A percentile compares a stretch with the other conserved stretches of the same genome.
Evolutionary conservation across 64 coral and sea anemone genomes (phyloP).

Genomic region (Stylophora pistillata): DNA sequence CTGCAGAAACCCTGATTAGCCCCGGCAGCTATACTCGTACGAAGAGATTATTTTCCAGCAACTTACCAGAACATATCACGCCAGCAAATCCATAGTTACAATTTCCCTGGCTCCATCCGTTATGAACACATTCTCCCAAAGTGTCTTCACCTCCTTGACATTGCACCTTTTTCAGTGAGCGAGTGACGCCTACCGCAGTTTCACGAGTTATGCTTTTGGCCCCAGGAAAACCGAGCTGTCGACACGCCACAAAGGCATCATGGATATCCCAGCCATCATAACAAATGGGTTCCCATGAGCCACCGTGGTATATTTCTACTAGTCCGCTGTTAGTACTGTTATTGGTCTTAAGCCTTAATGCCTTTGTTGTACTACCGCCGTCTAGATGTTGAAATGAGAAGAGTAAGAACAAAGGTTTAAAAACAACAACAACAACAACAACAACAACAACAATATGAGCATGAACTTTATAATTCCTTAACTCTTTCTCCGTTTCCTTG

Average conservation of each 20-base stretch:
- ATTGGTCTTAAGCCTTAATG: neutral
- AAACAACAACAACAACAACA: neutral
- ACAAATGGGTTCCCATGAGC: slow-evolving; percentile 66
- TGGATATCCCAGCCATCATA: slow-evolving; percentile 78
- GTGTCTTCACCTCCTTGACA: slow-evolving; percentile 71
- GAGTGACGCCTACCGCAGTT: neutral
- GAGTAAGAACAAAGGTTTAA: too few species aligned
- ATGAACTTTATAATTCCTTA: too few species aligned
- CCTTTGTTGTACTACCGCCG: slow-evolving; percentile 8
- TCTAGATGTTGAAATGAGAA: neutral
- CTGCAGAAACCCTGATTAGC: too few species aligned
- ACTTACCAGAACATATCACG: slow-evolving; percentile 71
- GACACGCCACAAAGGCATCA: slow-evolving; percentile 79
- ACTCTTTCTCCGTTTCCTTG: too few species aligned
- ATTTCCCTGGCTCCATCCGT: slow-evolving; percentile 28
- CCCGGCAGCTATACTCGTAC: too few species aligned
- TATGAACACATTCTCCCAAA: slow-evolving; percentile 44
- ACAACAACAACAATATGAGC: neutral
- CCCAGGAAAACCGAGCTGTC: slow-evolving; percentile 70
- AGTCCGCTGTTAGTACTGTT: slow-evolving; percentile 41
- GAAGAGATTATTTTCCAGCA: too few species aligned
- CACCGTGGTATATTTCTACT: slow-evolving; percentile 65
- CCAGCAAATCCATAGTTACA: slow-evolving; percentile 76
- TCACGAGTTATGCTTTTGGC: slow-evolving; percentile 58
- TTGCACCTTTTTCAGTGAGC: slow-evolving; percentile 26